phyloP scores from a whole-genome alignment of 2,113 vertebrate genomes.

The Anas platyrhynchos region DNA sequence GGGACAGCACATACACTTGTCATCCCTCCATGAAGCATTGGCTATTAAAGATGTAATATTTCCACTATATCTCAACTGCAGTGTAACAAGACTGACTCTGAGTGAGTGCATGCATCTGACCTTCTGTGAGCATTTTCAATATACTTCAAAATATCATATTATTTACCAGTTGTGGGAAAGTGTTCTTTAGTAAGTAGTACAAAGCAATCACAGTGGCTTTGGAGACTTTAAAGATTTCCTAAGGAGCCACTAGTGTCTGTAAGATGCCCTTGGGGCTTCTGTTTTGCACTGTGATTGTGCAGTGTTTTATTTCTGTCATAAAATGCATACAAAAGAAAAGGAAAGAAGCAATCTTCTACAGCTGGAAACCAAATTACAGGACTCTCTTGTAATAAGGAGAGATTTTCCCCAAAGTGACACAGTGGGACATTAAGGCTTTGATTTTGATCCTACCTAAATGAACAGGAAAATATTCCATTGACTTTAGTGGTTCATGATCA shows the following conservation, averaged over 20 bases:
- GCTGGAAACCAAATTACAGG: slow-evolving; percentile 55
- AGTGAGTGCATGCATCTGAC: neutral
- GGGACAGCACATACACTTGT: neutral
- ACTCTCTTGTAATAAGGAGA: slow-evolving; percentile 46
- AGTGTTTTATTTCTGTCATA: slow-evolving; percentile 54
- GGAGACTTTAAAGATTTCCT: slow-evolving; percentile 59
- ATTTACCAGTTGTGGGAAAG: slow-evolving; percentile 48
- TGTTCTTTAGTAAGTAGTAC: slow-evolving; percentile 27
- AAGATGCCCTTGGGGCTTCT: slow-evolving; percentile 56
- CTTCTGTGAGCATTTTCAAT: slow-evolving; percentile 31
- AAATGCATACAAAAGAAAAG: slow-evolving; percentile 42
- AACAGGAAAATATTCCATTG: slow-evolving; percentile 24
- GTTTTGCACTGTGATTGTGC: slow-evolving; percentile 49
- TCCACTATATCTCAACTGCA: neutral
- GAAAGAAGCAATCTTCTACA: slow-evolving; percentile 55
- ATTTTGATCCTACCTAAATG: slow-evolving; percentile 49
- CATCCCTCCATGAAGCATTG: neutral
- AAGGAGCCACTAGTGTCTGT: slow-evolving; percentile 36
- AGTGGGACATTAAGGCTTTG: slow-evolving; percentile 52
- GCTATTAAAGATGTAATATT: slow-evolving; percentile 25
- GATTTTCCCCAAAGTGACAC: slow-evolving; percentile 56
- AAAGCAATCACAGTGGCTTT: slow-evolving; percentile 49
- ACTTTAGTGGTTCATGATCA: neutral
- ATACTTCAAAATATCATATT: slow-evolving; percentile 48
- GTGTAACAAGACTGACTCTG: neutral